Conservation (phyloP, 2,113 vertebrate species). For the Erpornis zantholeuca region DNA sequence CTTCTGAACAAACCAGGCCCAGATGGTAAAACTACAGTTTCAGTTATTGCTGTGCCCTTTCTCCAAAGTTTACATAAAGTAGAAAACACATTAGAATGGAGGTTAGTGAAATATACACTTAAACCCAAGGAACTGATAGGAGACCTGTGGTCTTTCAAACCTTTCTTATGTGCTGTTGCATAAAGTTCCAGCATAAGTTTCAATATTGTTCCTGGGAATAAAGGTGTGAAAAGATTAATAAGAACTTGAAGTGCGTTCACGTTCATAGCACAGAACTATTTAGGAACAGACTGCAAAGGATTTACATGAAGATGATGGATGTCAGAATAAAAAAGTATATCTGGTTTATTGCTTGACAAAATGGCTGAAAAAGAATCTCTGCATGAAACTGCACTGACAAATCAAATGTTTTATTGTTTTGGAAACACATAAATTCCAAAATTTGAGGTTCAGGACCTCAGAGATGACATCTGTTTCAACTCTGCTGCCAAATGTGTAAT, state of each 20-base stretch:
- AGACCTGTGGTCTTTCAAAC: not conserved
- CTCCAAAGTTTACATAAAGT: not conserved
- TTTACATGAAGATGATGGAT: not conserved
- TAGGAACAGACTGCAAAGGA: not conserved
- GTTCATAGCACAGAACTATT: not conserved
- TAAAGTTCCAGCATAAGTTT: not conserved
- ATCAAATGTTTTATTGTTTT: slow-evolving; percentile 37
- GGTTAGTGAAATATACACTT: not conserved
- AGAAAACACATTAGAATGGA: not conserved
- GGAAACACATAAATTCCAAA: slow-evolving; percentile 31
- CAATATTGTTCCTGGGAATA: not conserved
- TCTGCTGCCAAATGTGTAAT: slow-evolving; percentile 29
- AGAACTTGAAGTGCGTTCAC: not conserved
- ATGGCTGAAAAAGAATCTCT: not conserved
- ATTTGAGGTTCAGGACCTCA: slow-evolving; percentile 44
- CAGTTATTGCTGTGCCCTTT: not conserved
- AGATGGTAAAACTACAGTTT: not conserved
- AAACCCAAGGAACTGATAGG: not conserved
- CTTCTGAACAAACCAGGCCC: not conserved
- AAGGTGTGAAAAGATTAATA: not conserved
- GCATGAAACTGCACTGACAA: not conserved
- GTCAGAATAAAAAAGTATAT: not conserved
- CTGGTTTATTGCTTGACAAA: not conserved
- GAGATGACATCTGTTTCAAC: slow-evolving; percentile 28
- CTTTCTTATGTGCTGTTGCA: not conserved